These are phyloP conservation scores for Eumacrocentrus americanus DNA, from an alignment of 2,888 invertebrate species.

Conservation along the genomic window DNA sequence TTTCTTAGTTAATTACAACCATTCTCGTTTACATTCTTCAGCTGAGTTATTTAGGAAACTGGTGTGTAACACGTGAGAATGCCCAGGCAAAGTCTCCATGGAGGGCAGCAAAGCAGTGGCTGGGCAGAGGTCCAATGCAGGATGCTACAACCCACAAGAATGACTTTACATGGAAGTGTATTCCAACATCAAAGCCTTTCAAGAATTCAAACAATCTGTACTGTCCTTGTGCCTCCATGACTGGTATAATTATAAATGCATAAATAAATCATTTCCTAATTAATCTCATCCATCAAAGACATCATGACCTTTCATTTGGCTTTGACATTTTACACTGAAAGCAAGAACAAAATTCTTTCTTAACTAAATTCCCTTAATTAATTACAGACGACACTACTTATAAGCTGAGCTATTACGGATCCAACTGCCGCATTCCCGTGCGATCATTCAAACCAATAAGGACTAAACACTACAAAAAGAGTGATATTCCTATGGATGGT, in stretches of 20 bases:
- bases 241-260: too few relatives aligned
- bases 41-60: constrained; percentile 56
- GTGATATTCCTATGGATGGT: constrained; percentile 65
- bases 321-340: not conserved
- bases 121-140: constrained; percentile 71
- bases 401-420: constrained; percentile 68
- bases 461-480: constrained; percentile 60
- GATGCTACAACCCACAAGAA: constrained; percentile 76
- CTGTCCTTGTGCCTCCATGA: constrained; percentile 43
- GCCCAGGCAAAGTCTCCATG: constrained; percentile 47
- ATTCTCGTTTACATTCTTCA: constrained; percentile 32
- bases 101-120: constrained; percentile 39
- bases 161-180: constrained; percentile 66
- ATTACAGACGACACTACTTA: constrained; percentile 68
- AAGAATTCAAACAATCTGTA: constrained; percentile 43
- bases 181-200: constrained; percentile 32
- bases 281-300: constrained; percentile 3
- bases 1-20: constrained; percentile 4
- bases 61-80: constrained; percentile 41
- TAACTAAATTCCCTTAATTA: not conserved
- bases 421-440: constrained; percentile 61
- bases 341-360: too few relatives aligned
- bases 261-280: too few relatives aligned
- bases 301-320: not conserved
- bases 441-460: constrained; percentile 63